Evolutionary conservation across 2,888 invertebrate genomes (phyloP).

Genomic region (Metacarcinus magister): DNA sequence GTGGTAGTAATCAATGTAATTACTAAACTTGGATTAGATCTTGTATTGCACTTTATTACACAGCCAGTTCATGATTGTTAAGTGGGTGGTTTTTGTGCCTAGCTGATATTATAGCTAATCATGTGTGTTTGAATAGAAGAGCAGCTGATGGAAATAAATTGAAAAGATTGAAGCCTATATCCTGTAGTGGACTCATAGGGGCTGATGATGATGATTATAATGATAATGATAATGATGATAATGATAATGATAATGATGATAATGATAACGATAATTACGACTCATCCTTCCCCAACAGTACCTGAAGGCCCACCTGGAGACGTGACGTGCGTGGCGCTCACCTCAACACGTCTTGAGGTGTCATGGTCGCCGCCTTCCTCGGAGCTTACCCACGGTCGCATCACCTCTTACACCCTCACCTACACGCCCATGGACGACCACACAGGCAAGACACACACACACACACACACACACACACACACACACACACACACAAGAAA

Average conservation of each 20-base stretch:
- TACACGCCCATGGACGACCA: slow-evolving; percentile 81
- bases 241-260: no score
- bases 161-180: no score
- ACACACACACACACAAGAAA: neutral
- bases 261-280: neutral
- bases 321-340: slow-evolving; percentile 85
- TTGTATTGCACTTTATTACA: neutral
- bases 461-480: neutral
- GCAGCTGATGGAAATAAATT: no score
- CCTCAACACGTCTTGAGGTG: slow-evolving; percentile 85
- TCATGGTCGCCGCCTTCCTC: slow-evolving; percentile 85
- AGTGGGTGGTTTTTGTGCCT: neutral
- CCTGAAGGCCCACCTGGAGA: slow-evolving; percentile 88
- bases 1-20: no score
- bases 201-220: no score
- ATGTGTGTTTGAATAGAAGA: no score
- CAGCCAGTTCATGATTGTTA: neutral
- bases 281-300: slow-evolving; percentile 86
- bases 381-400: slow-evolving; percentile 85
- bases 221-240: no score
- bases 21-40: no score
- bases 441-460: slow-evolving; percentile 57
- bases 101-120: no score
- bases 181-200: no score
- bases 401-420: slow-evolving; percentile 81